phyloP scores from a whole-genome alignment of 2,797 vertebrate species.

The Pseudochirops corinnae region DNA sequence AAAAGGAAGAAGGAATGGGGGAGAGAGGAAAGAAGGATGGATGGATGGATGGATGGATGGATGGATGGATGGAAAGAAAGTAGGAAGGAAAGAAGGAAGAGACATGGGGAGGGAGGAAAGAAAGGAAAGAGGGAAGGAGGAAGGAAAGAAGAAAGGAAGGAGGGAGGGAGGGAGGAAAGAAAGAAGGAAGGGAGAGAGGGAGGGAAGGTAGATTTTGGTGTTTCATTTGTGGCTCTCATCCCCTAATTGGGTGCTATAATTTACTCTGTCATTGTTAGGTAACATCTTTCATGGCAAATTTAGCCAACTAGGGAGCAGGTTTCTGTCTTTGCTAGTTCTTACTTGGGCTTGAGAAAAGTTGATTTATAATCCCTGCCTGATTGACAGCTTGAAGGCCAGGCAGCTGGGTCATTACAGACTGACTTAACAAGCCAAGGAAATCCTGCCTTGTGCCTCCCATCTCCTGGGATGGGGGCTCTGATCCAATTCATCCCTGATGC shows the following conservation, averaged over 20 bases:
- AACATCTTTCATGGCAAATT: conserved; percentile 40
- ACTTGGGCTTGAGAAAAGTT: conserved; percentile 35
- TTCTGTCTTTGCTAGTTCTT: conserved; percentile 29
- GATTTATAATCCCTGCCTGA: not conserved
- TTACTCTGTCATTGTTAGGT: not conserved
- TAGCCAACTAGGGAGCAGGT: not conserved
- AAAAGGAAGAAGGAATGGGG: not conserved
- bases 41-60: not conserved
- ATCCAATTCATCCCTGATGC: not conserved
- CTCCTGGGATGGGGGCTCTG: not conserved
- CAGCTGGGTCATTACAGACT: conserved; percentile 8
- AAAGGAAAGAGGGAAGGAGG: no score
- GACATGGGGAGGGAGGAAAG: not conserved
- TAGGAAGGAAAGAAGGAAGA: not conserved
- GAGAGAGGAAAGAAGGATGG: not conserved
- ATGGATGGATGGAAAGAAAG: not conserved
- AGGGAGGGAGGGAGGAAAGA: not conserved
- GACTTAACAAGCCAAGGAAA: not conserved
- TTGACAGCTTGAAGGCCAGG: conserved; percentile 19
- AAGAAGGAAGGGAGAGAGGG: not conserved
- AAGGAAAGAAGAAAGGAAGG: no score
- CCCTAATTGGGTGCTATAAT: not conserved
- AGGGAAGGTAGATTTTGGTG: not conserved
- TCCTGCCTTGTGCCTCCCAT: conserved; percentile 16
- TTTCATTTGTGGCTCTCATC: not conserved